Percentiles rank a stretch among this genome's conserved stretches.
These are phyloP conservation scores for Mormoops blainvillei DNA, from an alignment of 2,113 vertebrate species.

Conservation along the genomic window DNA sequence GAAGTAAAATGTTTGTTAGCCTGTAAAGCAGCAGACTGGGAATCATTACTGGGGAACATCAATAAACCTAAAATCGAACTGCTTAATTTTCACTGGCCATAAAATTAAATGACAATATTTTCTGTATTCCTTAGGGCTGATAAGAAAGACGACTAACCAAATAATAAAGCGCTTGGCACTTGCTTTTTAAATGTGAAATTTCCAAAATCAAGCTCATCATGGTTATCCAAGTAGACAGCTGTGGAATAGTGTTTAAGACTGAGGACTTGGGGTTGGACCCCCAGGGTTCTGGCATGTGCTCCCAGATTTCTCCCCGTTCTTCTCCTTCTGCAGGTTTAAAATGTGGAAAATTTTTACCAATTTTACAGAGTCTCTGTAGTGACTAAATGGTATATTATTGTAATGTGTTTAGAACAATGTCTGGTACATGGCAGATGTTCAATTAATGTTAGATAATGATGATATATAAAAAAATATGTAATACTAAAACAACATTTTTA, in stretches of 20 bases:
- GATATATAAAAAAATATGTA: background rate
- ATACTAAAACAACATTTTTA: background rate
- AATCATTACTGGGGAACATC: slow-evolving; percentile 11
- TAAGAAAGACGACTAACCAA: slow-evolving; percentile 22
- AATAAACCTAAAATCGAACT: slow-evolving; percentile 2
- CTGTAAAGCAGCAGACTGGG: slow-evolving; percentile 1
- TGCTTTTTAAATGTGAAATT: slow-evolving; percentile 27
- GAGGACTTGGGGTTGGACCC: background rate
- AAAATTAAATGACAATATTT: slow-evolving; percentile 47
- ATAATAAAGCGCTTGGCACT: slow-evolving; percentile 4
- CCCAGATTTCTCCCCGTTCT: background rate
- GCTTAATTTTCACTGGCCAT: slow-evolving; percentile 19
- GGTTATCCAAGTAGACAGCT: background rate
- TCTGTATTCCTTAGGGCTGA: background rate
- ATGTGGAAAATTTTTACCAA: background rate
- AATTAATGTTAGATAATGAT: background rate
- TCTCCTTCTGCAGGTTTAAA: background rate
- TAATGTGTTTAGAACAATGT: background rate
- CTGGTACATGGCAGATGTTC: background rate
- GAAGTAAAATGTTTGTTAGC: background rate
- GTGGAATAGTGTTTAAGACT: background rate
- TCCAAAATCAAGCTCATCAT: background rate
- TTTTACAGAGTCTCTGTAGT: background rate
- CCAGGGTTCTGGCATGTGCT: background rate
- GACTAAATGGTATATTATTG: background rate